Percentiles rank a stretch among this genome's conserved stretches.
These are phyloP conservation scores for Epinotia ramella DNA, from an alignment of 2,888 invertebrate species.

Conservation along the genomic window DNA sequence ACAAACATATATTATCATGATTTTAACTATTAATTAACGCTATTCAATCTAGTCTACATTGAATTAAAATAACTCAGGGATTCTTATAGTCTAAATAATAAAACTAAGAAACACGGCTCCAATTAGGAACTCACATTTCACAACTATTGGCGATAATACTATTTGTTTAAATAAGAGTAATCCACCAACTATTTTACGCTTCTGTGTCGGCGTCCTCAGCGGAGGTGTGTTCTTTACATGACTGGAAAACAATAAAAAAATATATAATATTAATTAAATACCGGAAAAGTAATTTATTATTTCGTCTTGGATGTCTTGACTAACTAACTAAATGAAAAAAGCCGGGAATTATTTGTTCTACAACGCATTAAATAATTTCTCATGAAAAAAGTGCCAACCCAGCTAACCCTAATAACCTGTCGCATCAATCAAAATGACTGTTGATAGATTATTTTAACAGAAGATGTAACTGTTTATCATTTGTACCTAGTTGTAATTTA, in stretches of 20 bases:
- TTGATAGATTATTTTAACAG: too few relatives aligned
- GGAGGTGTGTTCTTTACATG: conserved; percentile 30
- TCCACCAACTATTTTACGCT: conserved; percentile 9
- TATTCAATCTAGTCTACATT: background rate
- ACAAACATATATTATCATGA: background rate
- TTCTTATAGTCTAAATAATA: conserved; percentile 5
- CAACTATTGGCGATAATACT: conserved; percentile 28
- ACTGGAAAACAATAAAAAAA: conserved; percentile 24
- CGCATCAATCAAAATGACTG: too few relatives aligned
- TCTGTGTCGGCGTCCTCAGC: conserved; percentile 27
- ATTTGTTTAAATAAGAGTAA: conserved; percentile 14
- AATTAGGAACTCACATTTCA: conserved; percentile 4
- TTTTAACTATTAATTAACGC: background rate
- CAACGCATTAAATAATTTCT: too few relatives aligned
- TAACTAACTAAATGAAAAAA: too few relatives aligned
- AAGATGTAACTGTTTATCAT: too few relatives aligned
- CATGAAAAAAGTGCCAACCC: too few relatives aligned
- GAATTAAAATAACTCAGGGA: conserved; percentile 1
- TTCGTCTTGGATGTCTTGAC: too few relatives aligned
- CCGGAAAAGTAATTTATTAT: too few relatives aligned
- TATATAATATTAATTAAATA: too few relatives aligned
- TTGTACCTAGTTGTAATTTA: too few relatives aligned
- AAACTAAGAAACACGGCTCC: conserved; percentile 14
- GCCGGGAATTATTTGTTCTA: too few relatives aligned
- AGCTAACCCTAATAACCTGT: too few relatives aligned